Percentiles rank a stretch among this genome's conserved stretches.
These are phyloP conservation scores for Oreochromis grahami DNA, from an alignment of 2,797 vertebrate genomes.

Conservation along the genomic window DNA sequence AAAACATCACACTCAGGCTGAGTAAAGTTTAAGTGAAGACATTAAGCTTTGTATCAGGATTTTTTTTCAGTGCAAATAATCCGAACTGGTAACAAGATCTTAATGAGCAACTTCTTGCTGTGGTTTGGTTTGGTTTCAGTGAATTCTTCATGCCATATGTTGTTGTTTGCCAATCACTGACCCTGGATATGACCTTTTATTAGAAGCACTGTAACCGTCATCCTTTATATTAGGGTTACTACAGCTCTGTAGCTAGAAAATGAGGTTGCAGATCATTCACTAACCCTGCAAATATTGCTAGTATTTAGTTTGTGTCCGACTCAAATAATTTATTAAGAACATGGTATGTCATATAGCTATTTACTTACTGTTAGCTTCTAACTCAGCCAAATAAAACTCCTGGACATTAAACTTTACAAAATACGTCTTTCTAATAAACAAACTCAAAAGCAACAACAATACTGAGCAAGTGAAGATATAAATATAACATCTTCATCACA, in stretches of 20 bases:
- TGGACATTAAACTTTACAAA: neutral
- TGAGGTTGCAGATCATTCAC: neutral
- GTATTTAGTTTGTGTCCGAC: neutral
- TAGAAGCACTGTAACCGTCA: fast-evolving
- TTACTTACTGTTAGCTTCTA: fast-evolving
- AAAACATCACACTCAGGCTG: fast-evolving
- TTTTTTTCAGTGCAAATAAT: neutral
- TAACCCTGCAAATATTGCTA: neutral
- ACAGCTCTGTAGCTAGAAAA: neutral
- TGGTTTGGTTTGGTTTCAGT: neutral
- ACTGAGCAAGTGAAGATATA: neutral
- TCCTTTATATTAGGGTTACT: neutral
- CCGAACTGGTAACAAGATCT: neutral
- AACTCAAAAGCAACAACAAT: neutral
- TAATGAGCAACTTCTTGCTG: neutral
- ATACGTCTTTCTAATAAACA: neutral
- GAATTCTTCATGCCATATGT: fast-evolving
- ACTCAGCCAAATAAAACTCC: neutral
- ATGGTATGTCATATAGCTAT: neutral
- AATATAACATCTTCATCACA: neutral
- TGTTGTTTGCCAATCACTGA: neutral
- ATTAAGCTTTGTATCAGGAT: neutral
- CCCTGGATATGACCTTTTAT: neutral
- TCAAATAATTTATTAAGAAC: fast-evolving
- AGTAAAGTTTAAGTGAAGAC: neutral